Conservation (phyloP, 2,113 vertebrate genomes). For the Urocitellus parryii region DNA sequence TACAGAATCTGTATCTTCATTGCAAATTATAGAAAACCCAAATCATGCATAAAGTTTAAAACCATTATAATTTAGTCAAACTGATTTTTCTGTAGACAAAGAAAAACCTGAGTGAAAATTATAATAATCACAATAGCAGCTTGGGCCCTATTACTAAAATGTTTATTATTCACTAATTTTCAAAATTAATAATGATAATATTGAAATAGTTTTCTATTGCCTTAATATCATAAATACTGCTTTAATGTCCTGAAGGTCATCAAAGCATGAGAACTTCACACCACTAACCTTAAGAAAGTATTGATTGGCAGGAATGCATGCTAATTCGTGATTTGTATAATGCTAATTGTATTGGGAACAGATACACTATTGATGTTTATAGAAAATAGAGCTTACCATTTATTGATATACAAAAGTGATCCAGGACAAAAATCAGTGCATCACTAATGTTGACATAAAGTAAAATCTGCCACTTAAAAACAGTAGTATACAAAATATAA, state of each 20-base stretch:
- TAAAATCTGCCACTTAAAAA: slow-evolving; percentile 16
- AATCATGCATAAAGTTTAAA: background rate
- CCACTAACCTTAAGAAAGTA: background rate
- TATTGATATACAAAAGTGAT: background rate
- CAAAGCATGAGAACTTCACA: background rate
- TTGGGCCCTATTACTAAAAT: background rate
- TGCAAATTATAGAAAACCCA: background rate
- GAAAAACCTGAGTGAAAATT: background rate
- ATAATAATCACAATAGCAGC: background rate
- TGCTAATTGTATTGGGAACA: slow-evolving; percentile 65
- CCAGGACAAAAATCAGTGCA: background rate
- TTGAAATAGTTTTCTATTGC: background rate
- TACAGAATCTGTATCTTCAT: background rate
- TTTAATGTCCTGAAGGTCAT: background rate
- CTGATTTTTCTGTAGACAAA: background rate
- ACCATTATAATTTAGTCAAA: background rate
- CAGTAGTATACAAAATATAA: background rate
- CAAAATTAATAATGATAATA: background rate
- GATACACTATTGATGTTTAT: background rate
- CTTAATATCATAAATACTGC: background rate
- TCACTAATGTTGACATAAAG: slow-evolving; percentile 1
- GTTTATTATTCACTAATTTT: slow-evolving; percentile 1
- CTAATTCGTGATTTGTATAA: slow-evolving; percentile 18
- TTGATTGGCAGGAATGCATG: background rate
- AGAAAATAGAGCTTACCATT: slow-evolving; percentile 49